phyloP scores from a whole-genome alignment of 2,113 vertebrate genomes.

The Microtus ochrogaster region DNA sequence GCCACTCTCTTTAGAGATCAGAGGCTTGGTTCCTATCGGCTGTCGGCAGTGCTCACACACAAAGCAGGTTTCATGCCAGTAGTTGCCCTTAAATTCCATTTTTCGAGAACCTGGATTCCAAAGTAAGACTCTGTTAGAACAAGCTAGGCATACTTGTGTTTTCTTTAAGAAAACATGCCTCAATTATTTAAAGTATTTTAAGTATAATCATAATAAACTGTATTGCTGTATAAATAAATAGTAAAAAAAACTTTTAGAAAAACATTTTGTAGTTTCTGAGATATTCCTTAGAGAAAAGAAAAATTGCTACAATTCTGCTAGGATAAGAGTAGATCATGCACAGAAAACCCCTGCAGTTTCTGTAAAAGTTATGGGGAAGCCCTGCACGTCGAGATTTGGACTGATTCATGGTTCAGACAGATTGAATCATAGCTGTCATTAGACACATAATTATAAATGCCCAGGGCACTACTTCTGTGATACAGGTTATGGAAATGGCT shows the following conservation, averaged over 20 bases:
- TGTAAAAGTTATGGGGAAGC: neutral
- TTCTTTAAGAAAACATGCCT: conserved; percentile 15
- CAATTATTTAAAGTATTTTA: conserved; percentile 4
- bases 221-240: neutral
- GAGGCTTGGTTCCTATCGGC: conserved; percentile 87
- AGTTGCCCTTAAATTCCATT: conserved; percentile 90
- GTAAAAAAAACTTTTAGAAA: neutral
- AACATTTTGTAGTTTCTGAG: conserved; percentile 34
- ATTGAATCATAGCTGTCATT: neutral
- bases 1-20: conserved; percentile 88
- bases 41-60: conserved; percentile 87
- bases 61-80: conserved; percentile 90
- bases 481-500: neutral
- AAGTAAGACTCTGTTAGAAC: conserved; percentile 50
- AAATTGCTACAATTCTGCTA: neutral
- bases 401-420: conserved; percentile 6
- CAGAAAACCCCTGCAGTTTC: neutral
- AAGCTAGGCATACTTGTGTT: neutral
- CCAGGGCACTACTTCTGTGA: neutral
- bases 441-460: neutral
- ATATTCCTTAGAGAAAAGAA: neutral
- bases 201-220: neutral
- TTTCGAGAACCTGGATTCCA: conserved; percentile 88
- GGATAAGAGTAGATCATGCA: neutral
- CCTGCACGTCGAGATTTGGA: neutral